phyloP scores from a whole-genome alignment of 2,888 invertebrate species.

The Aporophyla nigra region DNA sequence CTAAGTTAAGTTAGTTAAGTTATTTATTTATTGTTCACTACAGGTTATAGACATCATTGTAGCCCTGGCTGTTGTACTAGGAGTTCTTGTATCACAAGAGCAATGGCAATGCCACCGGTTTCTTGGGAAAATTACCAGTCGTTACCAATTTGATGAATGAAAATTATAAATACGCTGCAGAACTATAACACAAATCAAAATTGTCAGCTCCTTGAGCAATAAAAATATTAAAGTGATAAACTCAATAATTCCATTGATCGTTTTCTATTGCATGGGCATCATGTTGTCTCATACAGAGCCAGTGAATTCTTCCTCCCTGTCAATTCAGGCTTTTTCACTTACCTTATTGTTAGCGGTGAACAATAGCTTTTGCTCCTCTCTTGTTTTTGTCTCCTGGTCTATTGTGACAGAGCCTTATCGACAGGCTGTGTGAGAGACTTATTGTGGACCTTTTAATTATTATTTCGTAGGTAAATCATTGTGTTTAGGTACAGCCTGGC shows the following conservation, averaged over 20 bases:
- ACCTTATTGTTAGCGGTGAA: slow-evolving; percentile 80
- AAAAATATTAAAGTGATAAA: slow-evolving; percentile 24
- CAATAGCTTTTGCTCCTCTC: slow-evolving; percentile 78
- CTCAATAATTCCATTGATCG: slow-evolving; percentile 46
- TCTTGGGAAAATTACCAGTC: too few relatives aligned
- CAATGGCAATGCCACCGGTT: too few relatives aligned
- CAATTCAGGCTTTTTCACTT: slow-evolving; percentile 83
- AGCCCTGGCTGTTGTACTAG: too few relatives aligned
- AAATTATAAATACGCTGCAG: neutral
- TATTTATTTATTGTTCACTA: too few relatives aligned
- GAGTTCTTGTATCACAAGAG: too few relatives aligned
- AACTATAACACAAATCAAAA: neutral
- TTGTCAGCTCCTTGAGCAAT: neutral
- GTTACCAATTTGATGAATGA: neutral
- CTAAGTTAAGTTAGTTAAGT: too few relatives aligned
- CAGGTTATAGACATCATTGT: too few relatives aligned
- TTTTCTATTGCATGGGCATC: slow-evolving; percentile 53
- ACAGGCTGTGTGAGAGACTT: slow-evolving; percentile 70
- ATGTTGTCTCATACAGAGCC: slow-evolving; percentile 67
- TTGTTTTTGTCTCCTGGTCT: slow-evolving; percentile 82
- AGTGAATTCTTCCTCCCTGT: slow-evolving; percentile 73
- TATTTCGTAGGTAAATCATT: slow-evolving; percentile 54
- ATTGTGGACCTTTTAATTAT: slow-evolving; percentile 66
- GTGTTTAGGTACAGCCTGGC: slow-evolving; percentile 40
- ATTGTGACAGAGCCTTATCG: slow-evolving; percentile 82